Evolutionary conservation across 92 coral and sea anemone species (phyloP), one percentile per base, ranked within the genome.

Genomic region (Chrysogorgia sp.): DNA sequence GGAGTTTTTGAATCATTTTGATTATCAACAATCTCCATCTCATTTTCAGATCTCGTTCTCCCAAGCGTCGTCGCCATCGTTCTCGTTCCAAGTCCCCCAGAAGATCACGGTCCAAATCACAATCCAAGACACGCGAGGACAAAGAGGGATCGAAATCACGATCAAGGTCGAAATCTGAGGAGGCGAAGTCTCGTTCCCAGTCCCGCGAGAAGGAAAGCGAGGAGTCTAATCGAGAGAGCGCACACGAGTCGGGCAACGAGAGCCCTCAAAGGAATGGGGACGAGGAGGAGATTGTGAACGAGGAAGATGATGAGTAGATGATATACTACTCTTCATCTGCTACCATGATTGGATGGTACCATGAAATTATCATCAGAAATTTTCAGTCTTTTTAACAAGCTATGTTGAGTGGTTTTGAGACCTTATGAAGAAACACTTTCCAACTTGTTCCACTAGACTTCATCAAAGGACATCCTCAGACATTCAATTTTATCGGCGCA

Each of bases 51-150:
- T 92, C 97, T 37, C 81, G 88, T 67, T 96, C 99, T 40, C 99
- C 99, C 62, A 96, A 84, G 85, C 89, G 96, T 7, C 92, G 91
- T 37, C 92, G 88, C 40, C 92, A 60, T 67, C 89, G 89, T 29
- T 83, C 92, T 7, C 75, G 87, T 22, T 75, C 87, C 76, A 75
- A 71, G 34, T 70, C 77, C 10, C 81, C 89, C 14, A 77, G 62
- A 56, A 88, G 90, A 2, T 83, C 92, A 1, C 92, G 66, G 60
- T 82, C 86, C 57, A 87, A 92, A 75, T 92, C 97, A 10, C 75
- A 76, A 15, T 83, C 80, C 48, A 85, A 80, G 37, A 80, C 88
- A 1, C 84, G 33, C 22, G 76, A 83, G 7, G 85, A 86, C 63
- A 76, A 81, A 62, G 79, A 85, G 33, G 84, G 84, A 31, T 89